Conservation (phyloP, 2,113 vertebrate genomes). For the Heliornis fulica region DNA sequence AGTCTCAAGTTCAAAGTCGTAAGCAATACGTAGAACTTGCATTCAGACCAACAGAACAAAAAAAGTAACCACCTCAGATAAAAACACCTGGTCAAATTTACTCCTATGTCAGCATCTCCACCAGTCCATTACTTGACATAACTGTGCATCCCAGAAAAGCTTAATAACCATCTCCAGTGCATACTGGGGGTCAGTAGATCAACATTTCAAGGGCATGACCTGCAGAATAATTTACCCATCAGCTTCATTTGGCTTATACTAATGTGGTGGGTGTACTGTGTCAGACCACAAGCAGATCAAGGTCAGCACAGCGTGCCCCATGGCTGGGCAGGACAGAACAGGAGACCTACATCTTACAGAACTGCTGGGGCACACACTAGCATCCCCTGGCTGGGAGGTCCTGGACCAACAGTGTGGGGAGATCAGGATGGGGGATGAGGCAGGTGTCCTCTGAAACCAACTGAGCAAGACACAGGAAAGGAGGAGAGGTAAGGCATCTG, state of each 20-base stretch:
- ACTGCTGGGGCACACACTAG: too few species aligned
- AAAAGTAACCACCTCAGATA: too few species aligned
- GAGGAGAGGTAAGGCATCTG: neutral
- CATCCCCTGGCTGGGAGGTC: neutral
- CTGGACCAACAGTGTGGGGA: neutral
- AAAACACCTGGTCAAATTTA: neutral
- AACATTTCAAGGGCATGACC: neutral
- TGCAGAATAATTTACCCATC: neutral
- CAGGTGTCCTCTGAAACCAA: neutral
- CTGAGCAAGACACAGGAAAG: neutral
- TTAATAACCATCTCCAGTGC: neutral
- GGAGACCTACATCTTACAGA: rapidly evolving
- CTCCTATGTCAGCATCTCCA: neutral
- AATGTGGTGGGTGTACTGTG: neutral
- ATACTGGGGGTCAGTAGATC: neutral
- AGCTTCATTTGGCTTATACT: neutral
- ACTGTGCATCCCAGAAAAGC: neutral
- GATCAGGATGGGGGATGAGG: neutral
- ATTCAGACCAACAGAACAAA: neutral
- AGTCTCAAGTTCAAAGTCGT: neutral
- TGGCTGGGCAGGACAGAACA: neutral
- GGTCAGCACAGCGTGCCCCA: neutral
- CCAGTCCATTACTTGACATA: rapidly evolving
- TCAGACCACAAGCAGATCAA: rapidly evolving
- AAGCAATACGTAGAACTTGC: neutral